Evolutionary conservation across 2,113 vertebrate genomes (phyloP), one percentile per base, ranked within the genome.

Genomic region (Sclerurus mexicanus): DNA sequence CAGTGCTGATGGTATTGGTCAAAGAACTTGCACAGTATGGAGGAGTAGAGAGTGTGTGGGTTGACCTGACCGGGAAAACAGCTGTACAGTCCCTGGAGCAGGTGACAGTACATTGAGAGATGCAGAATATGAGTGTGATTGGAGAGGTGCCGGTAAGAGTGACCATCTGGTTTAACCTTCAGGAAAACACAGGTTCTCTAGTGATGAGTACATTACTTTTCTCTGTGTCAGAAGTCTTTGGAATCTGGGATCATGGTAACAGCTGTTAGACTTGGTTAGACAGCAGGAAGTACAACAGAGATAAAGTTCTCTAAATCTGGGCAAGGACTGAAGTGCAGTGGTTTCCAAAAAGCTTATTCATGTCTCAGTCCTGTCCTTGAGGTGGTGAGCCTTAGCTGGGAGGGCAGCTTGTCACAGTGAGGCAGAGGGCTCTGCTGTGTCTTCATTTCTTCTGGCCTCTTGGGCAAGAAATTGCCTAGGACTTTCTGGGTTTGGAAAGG

Each of bases 101-200:
- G 31, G 28, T 2, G 6, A 17, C 0, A 0, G 9, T 74, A 1
- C 24, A 6, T 20, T 74, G 56, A 52, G 27, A 78, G 39, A 7
- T 85, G 69, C 33, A 87, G 73, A 49, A 39, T 67, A 6, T 22
- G 30, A 33, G 6, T 78, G 42, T 62, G 52, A 31, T 10, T 52
- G 53, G 39, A 79, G 67, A 60, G 33, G n/a, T 69, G 40, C 55
- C 60, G 44, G 12, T 40, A 60, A 40, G 40, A 79, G 40, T 24
- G 40, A 56, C 10, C 24, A 40, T 33, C 21, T 76, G 4, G 23
- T 83, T 71, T 75, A 67, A 67, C n/a, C 66, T 52, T 23, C 47
- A 49, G 55, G 62, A 71, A 75, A 68, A 59, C 21, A 2, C 44
- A 24, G 31, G 14, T 21, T 79, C 13, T 73, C 46, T 37, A 62